Evolutionary conservation across 1,140 invertebrate species (phyloP).

Genomic region (Glossosoma conforme): DNA sequence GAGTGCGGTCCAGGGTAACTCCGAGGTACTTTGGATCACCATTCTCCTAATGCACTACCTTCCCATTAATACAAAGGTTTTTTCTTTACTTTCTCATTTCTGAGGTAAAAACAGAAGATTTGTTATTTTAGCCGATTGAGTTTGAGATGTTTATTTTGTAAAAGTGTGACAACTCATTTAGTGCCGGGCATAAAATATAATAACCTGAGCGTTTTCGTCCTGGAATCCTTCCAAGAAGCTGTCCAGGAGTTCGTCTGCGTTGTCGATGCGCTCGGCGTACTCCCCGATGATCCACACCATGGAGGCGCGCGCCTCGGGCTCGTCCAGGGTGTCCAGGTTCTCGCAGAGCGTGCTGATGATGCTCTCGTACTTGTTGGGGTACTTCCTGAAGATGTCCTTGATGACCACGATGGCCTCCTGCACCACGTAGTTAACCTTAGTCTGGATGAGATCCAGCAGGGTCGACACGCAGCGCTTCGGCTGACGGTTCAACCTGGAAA

Average conservation of each 20-base stretch:
- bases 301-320: conserved; percentile 97
- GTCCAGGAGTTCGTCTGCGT: conserved; percentile 97
- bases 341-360: conserved; percentile 99
- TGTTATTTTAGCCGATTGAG: too few relatives aligned
- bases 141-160: too few relatives aligned
- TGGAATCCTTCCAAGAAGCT: conserved; percentile 99
- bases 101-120: too few relatives aligned
- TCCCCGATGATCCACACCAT: conserved; percentile 99
- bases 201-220: conserved; percentile 94
- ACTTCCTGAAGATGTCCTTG: conserved; percentile 99
- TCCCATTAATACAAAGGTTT: too few relatives aligned
- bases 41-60: too few relatives aligned
- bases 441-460: conserved; percentile 97
- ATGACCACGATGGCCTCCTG: conserved; percentile 99
- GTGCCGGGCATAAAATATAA: background rate
- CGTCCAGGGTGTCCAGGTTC: conserved; percentile 97
- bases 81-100: too few relatives aligned
- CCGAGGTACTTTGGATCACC: too few relatives aligned
- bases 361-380: conserved; percentile 99
- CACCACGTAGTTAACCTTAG: conserved; percentile 99
- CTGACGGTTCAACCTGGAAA: conserved; percentile 82
- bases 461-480: conserved; percentile 98
- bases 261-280: conserved; percentile 99
- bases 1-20: too few relatives aligned
- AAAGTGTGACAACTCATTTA: too few relatives aligned